These are phyloP conservation scores for Chrysopa pallens DNA, from an alignment of 1,140 invertebrate genomes.

Conservation along the genomic window DNA sequence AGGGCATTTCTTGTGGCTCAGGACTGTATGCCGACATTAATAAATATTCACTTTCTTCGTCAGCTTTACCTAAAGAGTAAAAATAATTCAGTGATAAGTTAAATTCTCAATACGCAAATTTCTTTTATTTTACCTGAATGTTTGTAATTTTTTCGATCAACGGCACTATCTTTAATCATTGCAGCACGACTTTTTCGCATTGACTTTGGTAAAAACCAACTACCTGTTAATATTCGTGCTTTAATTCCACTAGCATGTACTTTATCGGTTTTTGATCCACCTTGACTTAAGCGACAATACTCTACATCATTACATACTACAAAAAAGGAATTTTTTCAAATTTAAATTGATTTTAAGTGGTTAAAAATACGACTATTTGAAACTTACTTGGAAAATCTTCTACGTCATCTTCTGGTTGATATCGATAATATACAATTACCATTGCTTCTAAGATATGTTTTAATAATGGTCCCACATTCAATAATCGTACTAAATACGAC, in stretches of 20 bases:
- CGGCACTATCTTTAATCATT: constrained; percentile 3
- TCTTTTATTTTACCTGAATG: background rate
- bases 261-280: background rate
- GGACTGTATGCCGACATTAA: constrained; percentile 29
- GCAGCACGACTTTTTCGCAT: constrained; percentile 6
- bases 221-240: constrained; percentile 2
- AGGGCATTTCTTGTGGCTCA: constrained; percentile 19
- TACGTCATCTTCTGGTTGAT: constrained; percentile 11
- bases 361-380: background rate
- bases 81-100: no score
- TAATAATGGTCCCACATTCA: constrained; percentile 14
- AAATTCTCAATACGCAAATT: no score
- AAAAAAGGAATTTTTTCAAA: background rate
- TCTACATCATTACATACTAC: constrained; percentile 1
- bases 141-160: constrained; percentile 3
- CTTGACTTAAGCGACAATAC: constrained; percentile 1
- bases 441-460: constrained; percentile 13
- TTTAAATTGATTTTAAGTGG: background rate
- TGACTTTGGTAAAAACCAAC: constrained; percentile 11
- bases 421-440: constrained; percentile 12
- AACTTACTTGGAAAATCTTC: background rate
- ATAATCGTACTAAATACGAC: constrained; percentile 16
- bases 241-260: background rate
- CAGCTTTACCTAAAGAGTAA: no score
- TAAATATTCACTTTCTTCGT: constrained; percentile 29